These are phyloP conservation scores for Campopleginae sp. DNA, from an alignment of 2,888 invertebrate species.

Conservation along the genomic window DNA sequence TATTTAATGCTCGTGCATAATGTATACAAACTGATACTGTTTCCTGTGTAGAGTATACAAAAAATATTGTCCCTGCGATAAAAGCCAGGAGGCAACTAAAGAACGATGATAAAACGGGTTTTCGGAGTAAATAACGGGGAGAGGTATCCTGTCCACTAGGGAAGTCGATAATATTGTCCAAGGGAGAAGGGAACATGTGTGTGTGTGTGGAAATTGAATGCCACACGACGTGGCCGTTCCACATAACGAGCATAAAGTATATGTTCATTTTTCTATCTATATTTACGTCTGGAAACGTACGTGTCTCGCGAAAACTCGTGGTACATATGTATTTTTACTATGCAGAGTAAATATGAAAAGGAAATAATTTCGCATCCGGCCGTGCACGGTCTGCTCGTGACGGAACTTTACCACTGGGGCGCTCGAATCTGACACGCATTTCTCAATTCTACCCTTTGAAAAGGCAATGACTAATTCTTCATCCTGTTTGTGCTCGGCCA, in stretches of 20 bases:
- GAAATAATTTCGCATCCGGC: not conserved
- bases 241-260: not conserved
- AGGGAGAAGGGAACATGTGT: not conserved
- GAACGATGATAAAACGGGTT: conserved; percentile 39
- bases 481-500: not conserved
- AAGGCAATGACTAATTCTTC: conserved; percentile 4
- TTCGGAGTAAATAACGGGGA: conserved; percentile 44
- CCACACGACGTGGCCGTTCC: conserved; percentile 15
- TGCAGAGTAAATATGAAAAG: conserved; percentile 26
- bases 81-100: conserved; percentile 30
- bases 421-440: conserved; percentile 10
- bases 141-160: conserved; percentile 25
- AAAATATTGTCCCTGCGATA: conserved; percentile 46
- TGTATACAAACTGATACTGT: not conserved
- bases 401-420: conserved; percentile 43
- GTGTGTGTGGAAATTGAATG: conserved; percentile 31
- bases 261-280: not conserved
- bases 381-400: conserved; percentile 35
- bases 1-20: not conserved
- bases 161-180: conserved; percentile 50
- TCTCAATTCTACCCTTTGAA: not conserved
- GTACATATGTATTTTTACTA: not conserved
- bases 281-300: not conserved
- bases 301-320: not conserved
- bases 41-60: not conserved